These are phyloP conservation scores for Sebastes trivittatus DNA, from an alignment of 2,797 vertebrate species.

Conservation along the genomic window DNA sequence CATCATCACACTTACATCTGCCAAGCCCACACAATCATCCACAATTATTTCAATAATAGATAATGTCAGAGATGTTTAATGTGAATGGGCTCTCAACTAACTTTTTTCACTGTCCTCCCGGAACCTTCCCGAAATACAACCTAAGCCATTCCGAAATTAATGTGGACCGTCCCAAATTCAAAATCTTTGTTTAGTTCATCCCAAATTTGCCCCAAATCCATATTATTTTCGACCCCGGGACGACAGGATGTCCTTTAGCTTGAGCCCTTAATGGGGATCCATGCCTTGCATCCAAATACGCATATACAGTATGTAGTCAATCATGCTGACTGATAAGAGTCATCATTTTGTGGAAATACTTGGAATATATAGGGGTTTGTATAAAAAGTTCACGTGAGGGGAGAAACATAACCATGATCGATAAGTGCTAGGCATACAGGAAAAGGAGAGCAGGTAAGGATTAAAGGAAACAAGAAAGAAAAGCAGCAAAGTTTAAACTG, in stretches of 20 bases:
- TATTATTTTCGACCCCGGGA: no score
- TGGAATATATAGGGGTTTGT: neutral
- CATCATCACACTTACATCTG: neutral
- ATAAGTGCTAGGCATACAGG: neutral
- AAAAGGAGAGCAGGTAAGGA: neutral
- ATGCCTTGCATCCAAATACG: neutral
- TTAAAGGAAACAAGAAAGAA: neutral
- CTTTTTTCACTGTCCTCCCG: no score
- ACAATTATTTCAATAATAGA: neutral
- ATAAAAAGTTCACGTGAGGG: neutral
- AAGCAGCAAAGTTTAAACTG: neutral
- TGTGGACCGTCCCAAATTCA: no score
- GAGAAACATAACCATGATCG: neutral
- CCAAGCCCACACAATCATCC: neutral
- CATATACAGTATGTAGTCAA: neutral
- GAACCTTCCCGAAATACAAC: no score
- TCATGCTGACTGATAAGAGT: neutral
- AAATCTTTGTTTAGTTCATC: no score
- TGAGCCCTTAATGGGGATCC: no score
- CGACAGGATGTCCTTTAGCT: no score
- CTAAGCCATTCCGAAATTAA: accelerated
- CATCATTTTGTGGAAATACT: neutral
- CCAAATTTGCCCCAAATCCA: no score
- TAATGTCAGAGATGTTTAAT: neutral
- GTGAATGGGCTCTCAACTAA: neutral